Conservation (phyloP, 2,797 vertebrate species). For the Varecia variegata region DNA sequence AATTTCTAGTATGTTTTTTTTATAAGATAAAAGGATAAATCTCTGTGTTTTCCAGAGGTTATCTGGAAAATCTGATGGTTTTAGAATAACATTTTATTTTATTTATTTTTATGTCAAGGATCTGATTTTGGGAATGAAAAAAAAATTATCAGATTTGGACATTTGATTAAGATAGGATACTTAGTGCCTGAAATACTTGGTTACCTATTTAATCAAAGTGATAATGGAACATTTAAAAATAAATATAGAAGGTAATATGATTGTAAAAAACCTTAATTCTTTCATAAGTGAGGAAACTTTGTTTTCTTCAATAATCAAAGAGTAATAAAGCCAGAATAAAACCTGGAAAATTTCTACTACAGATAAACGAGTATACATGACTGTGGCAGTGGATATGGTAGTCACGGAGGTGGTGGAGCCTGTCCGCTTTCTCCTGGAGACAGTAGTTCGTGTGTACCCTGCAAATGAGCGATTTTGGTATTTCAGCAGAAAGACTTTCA, state of each 20-base stretch:
- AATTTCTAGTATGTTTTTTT: slow-evolving; percentile 8
- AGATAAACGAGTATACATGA: slow-evolving; percentile 97
- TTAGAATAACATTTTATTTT: slow-evolving; percentile 9
- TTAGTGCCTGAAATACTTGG: neutral
- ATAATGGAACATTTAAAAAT: slow-evolving; percentile 4
- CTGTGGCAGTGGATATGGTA: slow-evolving; percentile 96
- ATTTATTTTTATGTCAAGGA: slow-evolving; percentile 18
- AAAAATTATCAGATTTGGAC: neutral
- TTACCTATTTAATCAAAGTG: neutral
- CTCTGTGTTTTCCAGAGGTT: slow-evolving; percentile 31
- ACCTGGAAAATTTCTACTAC: slow-evolving; percentile 17
- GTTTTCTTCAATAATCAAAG: slow-evolving; percentile 29
- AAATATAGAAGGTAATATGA: neutral
- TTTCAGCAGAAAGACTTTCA: slow-evolving; percentile 97
- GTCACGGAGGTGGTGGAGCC: slow-evolving; percentile 97
- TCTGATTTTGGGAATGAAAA: neutral
- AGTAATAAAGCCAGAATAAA: slow-evolving; percentile 27
- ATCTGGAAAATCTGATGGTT: neutral
- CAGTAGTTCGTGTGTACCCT: slow-evolving; percentile 93
- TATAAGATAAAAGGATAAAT: neutral
- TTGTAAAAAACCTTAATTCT: neutral
- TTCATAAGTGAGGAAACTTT: neutral
- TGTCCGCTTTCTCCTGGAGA: slow-evolving; percentile 95
- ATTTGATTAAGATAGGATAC: neutral
- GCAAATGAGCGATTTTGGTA: slow-evolving; percentile 99